Conservation (phyloP, 2,113 vertebrate genomes). For the Scomber japonicus region DNA sequence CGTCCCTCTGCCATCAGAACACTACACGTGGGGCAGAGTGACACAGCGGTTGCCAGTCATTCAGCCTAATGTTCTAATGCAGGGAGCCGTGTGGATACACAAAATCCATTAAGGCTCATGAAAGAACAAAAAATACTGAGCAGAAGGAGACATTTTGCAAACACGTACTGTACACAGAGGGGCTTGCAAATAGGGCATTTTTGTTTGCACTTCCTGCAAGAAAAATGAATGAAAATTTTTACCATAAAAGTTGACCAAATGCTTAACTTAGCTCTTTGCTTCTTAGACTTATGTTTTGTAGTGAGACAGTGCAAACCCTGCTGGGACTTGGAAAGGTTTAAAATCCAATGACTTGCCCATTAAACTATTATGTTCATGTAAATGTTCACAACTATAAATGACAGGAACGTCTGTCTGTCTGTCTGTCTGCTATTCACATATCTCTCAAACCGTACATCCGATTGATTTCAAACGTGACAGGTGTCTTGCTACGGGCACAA, state of each 20-base stretch:
- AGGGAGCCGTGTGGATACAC: conserved; percentile 77
- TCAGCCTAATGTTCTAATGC: conserved; percentile 83
- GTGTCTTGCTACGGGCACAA: too few species aligned
- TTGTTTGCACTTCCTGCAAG: conserved; percentile 35
- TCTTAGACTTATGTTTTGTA: not conserved
- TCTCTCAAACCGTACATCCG: too few species aligned
- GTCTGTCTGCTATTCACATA: too few species aligned
- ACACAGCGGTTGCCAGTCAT: conserved; percentile 81
- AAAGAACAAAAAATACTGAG: conserved; percentile 37
- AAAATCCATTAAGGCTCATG: conserved; percentile 77
- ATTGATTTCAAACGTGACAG: too few species aligned
- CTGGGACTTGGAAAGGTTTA: not conserved
- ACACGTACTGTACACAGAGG: conserved; percentile 32
- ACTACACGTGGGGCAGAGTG: conserved; percentile 77
- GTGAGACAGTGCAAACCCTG: not conserved
- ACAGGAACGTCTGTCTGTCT: too few species aligned
- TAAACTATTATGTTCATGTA: too few species aligned
- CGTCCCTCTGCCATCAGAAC: conserved; percentile 76
- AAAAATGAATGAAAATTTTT: conserved; percentile 10
- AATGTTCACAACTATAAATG: too few species aligned
- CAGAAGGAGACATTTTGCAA: conserved; percentile 57
- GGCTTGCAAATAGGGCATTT: conserved; percentile 42
- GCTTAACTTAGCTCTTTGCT: not conserved
- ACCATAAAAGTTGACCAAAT: conserved; percentile 12
- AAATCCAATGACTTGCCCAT: too few species aligned